Base-by-base conservation (phyloP, 2,888 invertebrate species). In the Drosophila anomelani region DNA sequence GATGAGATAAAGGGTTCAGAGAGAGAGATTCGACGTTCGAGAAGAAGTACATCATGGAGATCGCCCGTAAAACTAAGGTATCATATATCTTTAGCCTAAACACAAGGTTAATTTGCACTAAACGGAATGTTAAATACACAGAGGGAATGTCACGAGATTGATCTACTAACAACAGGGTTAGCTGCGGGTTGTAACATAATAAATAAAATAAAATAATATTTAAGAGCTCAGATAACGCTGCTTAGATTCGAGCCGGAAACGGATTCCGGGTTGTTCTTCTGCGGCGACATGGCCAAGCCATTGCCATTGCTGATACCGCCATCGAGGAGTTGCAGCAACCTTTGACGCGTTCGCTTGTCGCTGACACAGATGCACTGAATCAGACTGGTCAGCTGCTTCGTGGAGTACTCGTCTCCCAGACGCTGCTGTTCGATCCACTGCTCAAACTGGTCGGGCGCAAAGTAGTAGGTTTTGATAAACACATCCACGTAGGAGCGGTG, bases 401-500 rank as follows among this genome's bases (percentile, higher is more conserved):
- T 94, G 0, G 97, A 96, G 93, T 99, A 99, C 91, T 98, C 98
- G 78, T 94, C 95, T 90, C 97, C 95, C 92, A 98, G 97, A 70
- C 95, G 95, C 90, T 98, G 96, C 44, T 96, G 96, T 78, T 95
- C 94, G 9, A 99, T 95, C 95, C 99, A 99, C 55, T 95, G 95
- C 91, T 99, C 98, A 43, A 99, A 93, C 60, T 96, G 96, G 71
- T 95, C 95, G 85, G 98, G 96, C 0, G 98, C 97, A 79, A 98
- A 94, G 93, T 99, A 99, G 92, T 96, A 99, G 0, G 99, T 98
- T 92, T 99, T 99, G 0, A 99, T 97, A 90, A 98, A 99, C 61
- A 95, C 95, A 92, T 99, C 99, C 0, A 99, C 98, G 88, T 97
- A 97, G 62, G 97, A 96, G 77, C 96, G 95, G 88, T 97, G 96